Base-by-base conservation (phyloP, 53 echinoderm and acorn worm species). In the Glandiceps talaboti region DNA sequence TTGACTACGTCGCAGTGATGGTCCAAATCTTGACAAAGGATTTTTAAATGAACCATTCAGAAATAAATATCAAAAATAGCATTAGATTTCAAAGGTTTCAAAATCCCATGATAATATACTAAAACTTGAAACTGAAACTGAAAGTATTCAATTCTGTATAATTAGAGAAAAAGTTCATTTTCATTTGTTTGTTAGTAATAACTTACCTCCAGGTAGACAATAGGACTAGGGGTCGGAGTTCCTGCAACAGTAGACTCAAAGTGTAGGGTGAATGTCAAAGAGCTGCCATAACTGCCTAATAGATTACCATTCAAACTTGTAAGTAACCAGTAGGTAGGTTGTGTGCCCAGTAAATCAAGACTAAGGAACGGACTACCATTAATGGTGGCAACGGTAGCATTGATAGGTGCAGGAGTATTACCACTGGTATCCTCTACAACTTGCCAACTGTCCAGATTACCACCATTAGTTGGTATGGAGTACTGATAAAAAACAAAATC, bases 281-380 rank as follows among this genome's bases (percentile, higher is more conserved):
- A 14, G 32, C 85, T 88, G 25, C 90, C 92, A 76, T 95, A 95
- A 6, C 92, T 28, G 14, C 85, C 85, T 0, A 95, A 83, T 27
- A 92, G 85, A 45, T 90, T 90, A 26, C 92, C 90, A 29, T 76
- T 14, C 14, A 95, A 28, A 0, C 80, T 27, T 14, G 90, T 88
- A 0, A 92, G 31, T 20, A 29, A 27, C 95, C 95, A 95, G 73
- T 77, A 81, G 1, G 81, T 81, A 33, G 79, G 79, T n/a, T 28
- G 30, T 6, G 85, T 85, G 1, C 31, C 82, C 74, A 85, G 84
- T 0, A 88, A 32, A 10, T 73, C 31, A 0, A 83, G 85, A 1
- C 88, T 32, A 1, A 95, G 74, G 6, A 80, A 79, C 20, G 31
- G 33, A 10, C 30, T 73, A 78, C 79, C 74, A 33, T 75, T 80